Conservation (phyloP, 2,888 invertebrate species). For the Orthonevra nobilis region DNA sequence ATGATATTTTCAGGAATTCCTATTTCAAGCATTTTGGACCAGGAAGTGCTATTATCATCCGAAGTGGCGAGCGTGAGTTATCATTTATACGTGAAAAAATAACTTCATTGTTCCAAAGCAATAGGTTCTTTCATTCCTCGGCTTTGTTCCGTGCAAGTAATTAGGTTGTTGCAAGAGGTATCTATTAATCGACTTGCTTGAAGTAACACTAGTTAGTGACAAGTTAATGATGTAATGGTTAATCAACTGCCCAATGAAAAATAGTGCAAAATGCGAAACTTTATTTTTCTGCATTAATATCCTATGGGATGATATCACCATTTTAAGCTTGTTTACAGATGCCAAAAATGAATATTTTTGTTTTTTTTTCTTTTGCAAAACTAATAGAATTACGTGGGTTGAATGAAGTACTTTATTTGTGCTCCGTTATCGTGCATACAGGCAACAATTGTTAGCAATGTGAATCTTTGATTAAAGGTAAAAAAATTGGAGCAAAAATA, state of each 20-base stretch:
- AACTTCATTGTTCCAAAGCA: not conserved
- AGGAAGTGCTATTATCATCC: not conserved
- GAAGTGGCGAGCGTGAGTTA: slow-evolving; percentile 34
- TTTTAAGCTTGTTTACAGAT: not conserved
- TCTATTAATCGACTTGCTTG: not conserved
- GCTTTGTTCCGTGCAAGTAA: not conserved
- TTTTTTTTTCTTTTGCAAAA: not conserved
- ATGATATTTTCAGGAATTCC: no score
- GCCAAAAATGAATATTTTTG: not conserved
- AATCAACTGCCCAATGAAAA: not conserved
- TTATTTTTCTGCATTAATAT: not conserved
- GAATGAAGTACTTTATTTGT: not conserved
- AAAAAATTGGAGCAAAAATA: no score
- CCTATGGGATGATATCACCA: slow-evolving; percentile 36
- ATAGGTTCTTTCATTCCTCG: slow-evolving; percentile 10
- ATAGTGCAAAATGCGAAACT: no score
- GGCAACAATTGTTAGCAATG: not conserved
- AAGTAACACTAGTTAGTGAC: not conserved
- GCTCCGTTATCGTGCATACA: slow-evolving; percentile 10
- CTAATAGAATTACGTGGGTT: not conserved
- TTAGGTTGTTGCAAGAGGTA: not conserved
- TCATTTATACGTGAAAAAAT: not conserved
- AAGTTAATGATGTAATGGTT: slow-evolving; percentile 19
- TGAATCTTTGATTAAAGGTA: not conserved
- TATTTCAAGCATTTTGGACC: not conserved